Percentiles rank a stretch among this genome's conserved stretches.
These are phyloP conservation scores for Auanema sp. DNA, from an alignment of 2,888 invertebrate species.

Conservation along the genomic window DNA sequence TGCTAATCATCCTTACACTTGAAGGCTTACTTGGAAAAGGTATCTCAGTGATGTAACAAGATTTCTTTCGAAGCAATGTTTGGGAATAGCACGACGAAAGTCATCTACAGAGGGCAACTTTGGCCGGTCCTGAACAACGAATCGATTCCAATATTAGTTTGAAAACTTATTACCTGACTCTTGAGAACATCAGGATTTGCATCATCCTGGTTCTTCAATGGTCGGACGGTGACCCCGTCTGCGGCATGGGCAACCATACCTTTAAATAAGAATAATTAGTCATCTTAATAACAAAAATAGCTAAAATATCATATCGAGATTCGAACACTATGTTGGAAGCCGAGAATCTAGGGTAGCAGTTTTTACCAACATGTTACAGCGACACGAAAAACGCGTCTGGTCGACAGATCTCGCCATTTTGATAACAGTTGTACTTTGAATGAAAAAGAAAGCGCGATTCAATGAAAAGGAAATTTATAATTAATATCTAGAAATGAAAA, in stretches of 20 bases:
- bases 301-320: no score
- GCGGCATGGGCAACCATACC: slow-evolving; percentile 40
- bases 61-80: slow-evolving; percentile 58
- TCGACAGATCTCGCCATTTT: no score
- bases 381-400: no score
- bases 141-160: not conserved
- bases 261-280: not conserved
- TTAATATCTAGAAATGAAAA: no score
- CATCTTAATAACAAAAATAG: slow-evolving; percentile 2
- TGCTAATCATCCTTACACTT: not conserved
- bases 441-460: no score
- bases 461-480: no score
- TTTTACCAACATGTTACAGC: no score
- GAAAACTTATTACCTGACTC: no score
- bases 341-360: no score
- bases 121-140: slow-evolving; percentile 3
- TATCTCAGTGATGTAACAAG: slow-evolving; percentile 48
- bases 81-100: slow-evolving; percentile 53
- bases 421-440: no score
- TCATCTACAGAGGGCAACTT: slow-evolving; percentile 53
- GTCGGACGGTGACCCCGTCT: slow-evolving; percentile 33
- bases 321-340: no score
- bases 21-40: slow-evolving; percentile 24
- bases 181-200: not conserved
- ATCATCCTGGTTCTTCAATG: not conserved